Percentiles rank a stretch among this genome's conserved stretches.
These are phyloP conservation scores for Nematopogon swammerdamellus DNA, from an alignment of 2,888 invertebrate genomes.

Conservation along the genomic window DNA sequence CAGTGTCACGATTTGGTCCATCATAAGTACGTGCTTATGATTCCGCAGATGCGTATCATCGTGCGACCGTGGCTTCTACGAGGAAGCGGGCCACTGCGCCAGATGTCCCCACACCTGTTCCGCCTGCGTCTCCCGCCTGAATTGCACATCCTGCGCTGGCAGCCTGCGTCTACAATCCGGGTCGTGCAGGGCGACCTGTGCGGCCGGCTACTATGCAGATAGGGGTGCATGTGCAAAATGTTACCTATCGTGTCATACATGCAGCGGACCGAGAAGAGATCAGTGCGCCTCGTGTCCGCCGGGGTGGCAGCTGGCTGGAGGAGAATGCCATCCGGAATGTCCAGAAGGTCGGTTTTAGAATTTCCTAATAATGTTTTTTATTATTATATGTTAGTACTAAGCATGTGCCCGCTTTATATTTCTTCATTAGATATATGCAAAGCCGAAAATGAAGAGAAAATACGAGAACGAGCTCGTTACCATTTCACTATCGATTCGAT, in stretches of 20 bases:
- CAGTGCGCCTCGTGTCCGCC: slow-evolving; percentile 81
- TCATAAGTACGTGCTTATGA: too few relatives aligned
- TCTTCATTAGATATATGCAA: too few relatives aligned
- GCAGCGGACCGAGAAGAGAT: slow-evolving; percentile 77
- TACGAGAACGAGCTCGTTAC: too few relatives aligned
- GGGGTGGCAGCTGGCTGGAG: slow-evolving; percentile 77
- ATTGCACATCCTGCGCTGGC: slow-evolving; percentile 75
- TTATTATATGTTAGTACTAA: too few relatives aligned
- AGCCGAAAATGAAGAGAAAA: too few relatives aligned
- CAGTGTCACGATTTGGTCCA: too few relatives aligned
- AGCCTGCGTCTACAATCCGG: slow-evolving; percentile 79
- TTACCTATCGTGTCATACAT: slow-evolving; percentile 81
- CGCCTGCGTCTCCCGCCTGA: slow-evolving; percentile 72
- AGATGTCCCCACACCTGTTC: slow-evolving; percentile 77
- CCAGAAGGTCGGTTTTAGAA: slow-evolving; percentile 72
- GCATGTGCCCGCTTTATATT: too few relatives aligned
- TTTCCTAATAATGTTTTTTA: not conserved
- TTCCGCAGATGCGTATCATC: slow-evolving; percentile 72
- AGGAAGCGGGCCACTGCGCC: slow-evolving; percentile 70
- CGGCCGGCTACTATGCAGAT: slow-evolving; percentile 80
- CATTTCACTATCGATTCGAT: too few relatives aligned
- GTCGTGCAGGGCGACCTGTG: slow-evolving; percentile 77
- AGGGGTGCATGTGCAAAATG: slow-evolving; percentile 80
- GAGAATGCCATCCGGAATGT: slow-evolving; percentile 82
- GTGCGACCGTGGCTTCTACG: slow-evolving; percentile 75